Conservation (phyloP, 2,797 vertebrate species). For the Rallus crepitans region DNA sequence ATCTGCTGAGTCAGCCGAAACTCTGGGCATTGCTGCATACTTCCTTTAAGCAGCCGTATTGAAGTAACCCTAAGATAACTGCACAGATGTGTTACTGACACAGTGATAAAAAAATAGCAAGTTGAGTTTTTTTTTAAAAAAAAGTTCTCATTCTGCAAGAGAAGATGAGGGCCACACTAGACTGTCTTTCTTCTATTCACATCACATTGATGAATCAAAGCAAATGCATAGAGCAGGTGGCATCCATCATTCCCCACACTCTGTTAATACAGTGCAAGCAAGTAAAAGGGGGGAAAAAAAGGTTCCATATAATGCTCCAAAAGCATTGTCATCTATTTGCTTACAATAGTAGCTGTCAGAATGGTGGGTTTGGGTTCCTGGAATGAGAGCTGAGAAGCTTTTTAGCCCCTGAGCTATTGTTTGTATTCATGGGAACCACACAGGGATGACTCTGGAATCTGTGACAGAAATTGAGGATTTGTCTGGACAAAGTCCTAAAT, state of each 20-base stretch:
- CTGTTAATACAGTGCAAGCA: neutral
- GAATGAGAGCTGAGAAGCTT: neutral
- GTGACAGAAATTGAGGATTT: neutral
- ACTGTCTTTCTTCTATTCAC: neutral
- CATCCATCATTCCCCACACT: neutral
- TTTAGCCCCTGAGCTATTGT: slow-evolving; percentile 21
- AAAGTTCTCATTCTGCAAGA: neutral
- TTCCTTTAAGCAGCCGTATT: neutral
- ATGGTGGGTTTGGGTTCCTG: neutral
- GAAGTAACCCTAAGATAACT: neutral
- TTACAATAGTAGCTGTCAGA: neutral
- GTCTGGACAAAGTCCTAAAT: neutral
- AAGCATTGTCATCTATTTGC: neutral
- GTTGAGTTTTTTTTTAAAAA: neutral
- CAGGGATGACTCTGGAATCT: neutral
- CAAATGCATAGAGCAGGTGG: neutral
- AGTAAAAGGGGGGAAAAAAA: neutral
- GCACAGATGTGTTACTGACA: neutral
- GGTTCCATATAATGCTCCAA: neutral
- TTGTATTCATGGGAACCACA: neutral
- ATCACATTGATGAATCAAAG: neutral
- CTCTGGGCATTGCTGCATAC: neutral
- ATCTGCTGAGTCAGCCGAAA: neutral
- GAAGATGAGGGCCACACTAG: neutral
- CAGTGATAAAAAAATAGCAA: neutral